Base-by-base conservation (phyloP, 2,888 invertebrate species). In the Tachina grossa region DNA sequence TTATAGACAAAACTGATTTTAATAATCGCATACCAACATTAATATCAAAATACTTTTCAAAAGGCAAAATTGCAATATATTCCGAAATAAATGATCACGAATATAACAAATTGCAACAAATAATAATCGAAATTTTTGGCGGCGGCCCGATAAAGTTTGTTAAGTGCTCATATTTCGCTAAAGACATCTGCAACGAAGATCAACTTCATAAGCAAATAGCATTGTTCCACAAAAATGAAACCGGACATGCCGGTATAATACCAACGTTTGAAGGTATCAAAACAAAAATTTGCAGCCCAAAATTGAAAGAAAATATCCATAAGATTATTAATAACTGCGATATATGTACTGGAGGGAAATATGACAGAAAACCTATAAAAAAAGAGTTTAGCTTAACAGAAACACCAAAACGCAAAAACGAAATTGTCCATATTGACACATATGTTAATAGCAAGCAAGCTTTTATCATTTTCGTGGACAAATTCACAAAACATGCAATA, bases 171-270 rank as follows among this genome's bases (percentile, higher is more conserved):
- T 11, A 39, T 68, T 51, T 68, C 39, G 39, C 39, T 39, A 51
- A 51, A 41, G 51, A 68, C 51, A 39, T 68, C 41, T 6, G 9
- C 6, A 51, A 39, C 11, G 51, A 39, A 14, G 16, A 69, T 43
- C 6, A 53, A 69, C 41, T 69, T 16, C 41, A 53, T 39, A 68
- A 51, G 31, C 66, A 39, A n/a, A 68, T 68, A 22, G 51, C 66
- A 41, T 45, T 45, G 22, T 57, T 45, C n/a, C 13, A 72, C n/a
- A 72, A 72, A 59, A 72, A 71, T 19, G 45, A 71, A 57, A 57
- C 43, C n/a, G 57, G 45, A 22, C 66, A 69, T 69, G 43, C 41
- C 2, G 55, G 55, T 55, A 71, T 71, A 55, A 45, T 55, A 55
- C 14, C 45, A 41, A 71, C 43, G 5, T 51, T 11, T n/a, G n/a